These are phyloP conservation scores for Porites cylindrica DNA, from an alignment of 92 coral and sea anemone genomes.

Conservation along the genomic window DNA sequence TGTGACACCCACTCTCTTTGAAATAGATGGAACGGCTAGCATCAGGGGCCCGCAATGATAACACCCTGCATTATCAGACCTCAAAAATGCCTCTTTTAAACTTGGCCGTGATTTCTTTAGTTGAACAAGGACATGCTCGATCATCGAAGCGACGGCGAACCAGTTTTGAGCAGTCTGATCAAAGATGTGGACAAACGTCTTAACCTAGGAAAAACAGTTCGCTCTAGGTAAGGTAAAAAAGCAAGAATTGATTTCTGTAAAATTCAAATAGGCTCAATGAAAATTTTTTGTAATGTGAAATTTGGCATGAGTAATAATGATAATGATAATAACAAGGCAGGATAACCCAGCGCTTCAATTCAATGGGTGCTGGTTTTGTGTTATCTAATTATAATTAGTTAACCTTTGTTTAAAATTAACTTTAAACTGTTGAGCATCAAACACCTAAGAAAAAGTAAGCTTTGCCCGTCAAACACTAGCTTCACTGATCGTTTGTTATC, in stretches of 20 bases:
- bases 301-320: too few relatives aligned
- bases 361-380: too few relatives aligned
- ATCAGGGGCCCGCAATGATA: conserved; percentile 62
- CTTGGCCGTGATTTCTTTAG: neutral
- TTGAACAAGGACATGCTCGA: neutral
- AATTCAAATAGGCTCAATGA: neutral
- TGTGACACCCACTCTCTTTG: conserved; percentile 49
- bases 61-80: conserved; percentile 8
- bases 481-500: too few relatives aligned
- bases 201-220: neutral
- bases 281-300: neutral
- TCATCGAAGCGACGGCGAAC: neutral
- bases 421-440: too few relatives aligned
- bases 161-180: neutral
- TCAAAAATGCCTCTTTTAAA: neutral
- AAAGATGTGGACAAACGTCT: neutral
- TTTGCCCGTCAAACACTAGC: too few relatives aligned
- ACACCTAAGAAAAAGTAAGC: too few relatives aligned
- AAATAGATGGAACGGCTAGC: conserved; percentile 47
- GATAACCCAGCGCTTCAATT: too few relatives aligned
- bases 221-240: neutral
- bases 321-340: too few relatives aligned
- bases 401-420: too few relatives aligned
- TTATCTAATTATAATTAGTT: too few relatives aligned
- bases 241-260: neutral